phyloP scores from a whole-genome alignment of 1,140 invertebrate genomes.

The Geopemphigus sp. region DNA sequence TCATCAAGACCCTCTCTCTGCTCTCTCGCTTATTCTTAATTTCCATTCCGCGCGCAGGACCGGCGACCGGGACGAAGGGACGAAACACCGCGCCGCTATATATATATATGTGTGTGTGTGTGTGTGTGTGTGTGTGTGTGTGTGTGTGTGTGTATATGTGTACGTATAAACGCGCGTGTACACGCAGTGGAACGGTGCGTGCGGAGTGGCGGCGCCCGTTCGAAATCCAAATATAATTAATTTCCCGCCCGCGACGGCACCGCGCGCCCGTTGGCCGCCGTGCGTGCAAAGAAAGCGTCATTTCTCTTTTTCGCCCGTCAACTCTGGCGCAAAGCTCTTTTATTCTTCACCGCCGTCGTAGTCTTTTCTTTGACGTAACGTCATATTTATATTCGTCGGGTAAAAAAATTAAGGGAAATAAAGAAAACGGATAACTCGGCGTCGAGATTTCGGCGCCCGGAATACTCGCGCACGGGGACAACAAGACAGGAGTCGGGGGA shows the following conservation, averaged over 20 bases:
- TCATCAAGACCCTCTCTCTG: conserved; percentile 45
- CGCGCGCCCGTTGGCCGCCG: neutral
- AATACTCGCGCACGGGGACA: neutral
- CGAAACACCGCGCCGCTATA: no score
- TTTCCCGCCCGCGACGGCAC: conserved; percentile 21
- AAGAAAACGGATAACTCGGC: neutral
- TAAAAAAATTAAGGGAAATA: neutral
- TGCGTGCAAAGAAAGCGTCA: conserved; percentile 47
- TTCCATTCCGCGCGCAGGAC: conserved; percentile 33
- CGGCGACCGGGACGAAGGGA: no score
- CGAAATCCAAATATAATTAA: conserved; percentile 49
- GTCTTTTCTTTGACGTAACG: conserved; percentile 38
- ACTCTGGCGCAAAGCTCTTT: conserved; percentile 43
- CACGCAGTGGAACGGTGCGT: neutral
- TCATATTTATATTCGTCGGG: conserved; percentile 31
- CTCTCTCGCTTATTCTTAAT: conserved; percentile 45
- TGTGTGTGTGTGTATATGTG: no score
- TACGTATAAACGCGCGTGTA: neutral
- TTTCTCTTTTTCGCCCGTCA: conserved; percentile 49
- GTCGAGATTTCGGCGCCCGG: neutral
- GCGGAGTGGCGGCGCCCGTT: conserved; percentile 29
- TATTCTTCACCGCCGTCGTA: neutral
- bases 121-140: no score
- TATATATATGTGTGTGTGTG: no score
- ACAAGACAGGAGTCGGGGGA: no score